Conservation (phyloP, 1,140 invertebrate genomes). For the Heliconius congener region DNA sequence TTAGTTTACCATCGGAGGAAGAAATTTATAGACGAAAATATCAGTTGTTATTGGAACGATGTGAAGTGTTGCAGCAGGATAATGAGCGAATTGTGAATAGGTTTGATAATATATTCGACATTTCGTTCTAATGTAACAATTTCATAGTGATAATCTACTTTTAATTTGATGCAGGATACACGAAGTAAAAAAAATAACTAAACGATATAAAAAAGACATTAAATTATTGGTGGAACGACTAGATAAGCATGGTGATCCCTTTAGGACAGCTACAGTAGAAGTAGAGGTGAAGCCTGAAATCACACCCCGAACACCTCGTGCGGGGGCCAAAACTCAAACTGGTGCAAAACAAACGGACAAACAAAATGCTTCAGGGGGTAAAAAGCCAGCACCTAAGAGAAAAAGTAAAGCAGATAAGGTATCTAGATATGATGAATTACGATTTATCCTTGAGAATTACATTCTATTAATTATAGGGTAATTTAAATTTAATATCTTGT, state of each 20-base stretch:
- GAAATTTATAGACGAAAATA: conserved; percentile 84
- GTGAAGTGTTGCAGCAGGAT: conserved; percentile 84
- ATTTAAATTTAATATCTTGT: not conserved
- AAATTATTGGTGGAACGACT: conserved; percentile 79
- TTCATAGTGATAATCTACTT: conserved; percentile 28
- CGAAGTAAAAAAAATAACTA: conserved; percentile 83
- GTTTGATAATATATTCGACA: conserved; percentile 50
- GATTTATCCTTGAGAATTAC: not conserved
- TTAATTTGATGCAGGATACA: conserved; percentile 79
- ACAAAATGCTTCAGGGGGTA: conserved; percentile 59
- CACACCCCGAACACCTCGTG: conserved; percentile 47
- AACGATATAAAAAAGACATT: conserved; percentile 82
- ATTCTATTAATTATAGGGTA: not conserved
- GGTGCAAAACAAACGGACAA: conserved; percentile 66
- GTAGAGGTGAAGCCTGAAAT: conserved; percentile 71
- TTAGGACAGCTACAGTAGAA: conserved; percentile 68
- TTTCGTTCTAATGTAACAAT: not conserved
- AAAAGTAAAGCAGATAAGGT: conserved; percentile 81
- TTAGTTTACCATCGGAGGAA: conserved; percentile 81
- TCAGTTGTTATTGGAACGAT: conserved; percentile 84
- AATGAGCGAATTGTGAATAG: conserved; percentile 85
- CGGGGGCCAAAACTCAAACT: conserved; percentile 60
- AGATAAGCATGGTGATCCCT: conserved; percentile 77
- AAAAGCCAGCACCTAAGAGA: conserved; percentile 74
- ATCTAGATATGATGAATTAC: not conserved